Evolutionary conservation across 2,797 vertebrate species (phyloP).

Genomic region (Spea hammondii): DNA sequence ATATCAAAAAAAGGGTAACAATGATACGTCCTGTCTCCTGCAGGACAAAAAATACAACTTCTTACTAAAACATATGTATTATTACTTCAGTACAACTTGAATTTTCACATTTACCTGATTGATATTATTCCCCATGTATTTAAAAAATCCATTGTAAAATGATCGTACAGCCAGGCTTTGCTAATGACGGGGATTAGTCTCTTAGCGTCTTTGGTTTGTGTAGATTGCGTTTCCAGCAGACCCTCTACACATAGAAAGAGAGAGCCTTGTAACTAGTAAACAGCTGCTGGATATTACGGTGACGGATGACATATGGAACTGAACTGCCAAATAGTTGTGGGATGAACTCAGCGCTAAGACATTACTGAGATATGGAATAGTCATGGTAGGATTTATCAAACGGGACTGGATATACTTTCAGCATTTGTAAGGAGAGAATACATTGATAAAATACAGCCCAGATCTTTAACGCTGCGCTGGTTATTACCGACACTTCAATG

Average conservation of each 20-base stretch:
- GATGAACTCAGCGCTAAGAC: slow-evolving; percentile 37
- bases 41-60: too few species aligned
- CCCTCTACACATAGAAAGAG: background rate
- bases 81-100: too few species aligned
- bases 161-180: slow-evolving; percentile 53
- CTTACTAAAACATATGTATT: too few species aligned
- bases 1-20: too few species aligned
- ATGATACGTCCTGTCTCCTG: too few species aligned
- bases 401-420: slow-evolving; percentile 13
- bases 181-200: slow-evolving; percentile 54
- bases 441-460: slow-evolving; percentile 42
- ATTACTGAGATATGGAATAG: slow-evolving; percentile 51
- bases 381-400: slow-evolving; percentile 50
- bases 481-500: background rate
- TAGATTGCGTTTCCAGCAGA: slow-evolving; percentile 43
- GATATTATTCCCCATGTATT: slow-evolving; percentile 16
- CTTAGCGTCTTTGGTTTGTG: slow-evolving; percentile 48
- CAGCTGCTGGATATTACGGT: slow-evolving; percentile 63
- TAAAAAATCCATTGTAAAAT: slow-evolving; percentile 41
- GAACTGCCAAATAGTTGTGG: slow-evolving; percentile 54
- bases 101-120: too few species aligned
- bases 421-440: slow-evolving; percentile 34
- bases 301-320: slow-evolving; percentile 58
- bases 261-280: slow-evolving; percentile 52
- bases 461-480: background rate